Conservation (phyloP, 1,140 invertebrate genomes). For the Platorchestia sp. region DNA sequence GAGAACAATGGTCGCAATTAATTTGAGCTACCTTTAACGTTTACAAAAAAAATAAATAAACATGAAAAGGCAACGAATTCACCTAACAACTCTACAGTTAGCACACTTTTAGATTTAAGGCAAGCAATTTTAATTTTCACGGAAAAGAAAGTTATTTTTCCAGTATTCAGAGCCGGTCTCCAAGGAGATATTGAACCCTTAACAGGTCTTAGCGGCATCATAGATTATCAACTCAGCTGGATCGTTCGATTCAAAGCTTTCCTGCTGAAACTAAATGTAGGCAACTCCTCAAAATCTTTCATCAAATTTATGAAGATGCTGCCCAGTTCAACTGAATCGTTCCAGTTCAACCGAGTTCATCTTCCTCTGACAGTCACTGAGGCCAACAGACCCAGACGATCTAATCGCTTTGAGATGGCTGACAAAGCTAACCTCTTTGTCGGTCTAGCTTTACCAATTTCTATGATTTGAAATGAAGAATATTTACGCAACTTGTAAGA, state of each 20-base stretch:
- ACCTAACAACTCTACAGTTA: background rate
- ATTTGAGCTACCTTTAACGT: background rate
- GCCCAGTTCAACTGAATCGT: background rate
- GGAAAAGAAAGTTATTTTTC: too few species aligned
- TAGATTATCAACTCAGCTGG: background rate
- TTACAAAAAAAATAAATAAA: background rate
- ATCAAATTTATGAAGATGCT: background rate
- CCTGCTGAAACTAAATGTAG: background rate
- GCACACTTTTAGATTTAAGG: background rate
- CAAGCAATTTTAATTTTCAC: background rate
- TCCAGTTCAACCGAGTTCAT: background rate
- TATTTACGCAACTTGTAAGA: too few species aligned
- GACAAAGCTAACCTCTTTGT: conserved; percentile 30
- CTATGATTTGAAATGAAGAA: too few species aligned
- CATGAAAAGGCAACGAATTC: background rate
- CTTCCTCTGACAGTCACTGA: conserved; percentile 22
- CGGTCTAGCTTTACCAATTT: too few species aligned
- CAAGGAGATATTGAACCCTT: background rate
- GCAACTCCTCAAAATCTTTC: background rate
- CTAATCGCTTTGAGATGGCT: background rate
- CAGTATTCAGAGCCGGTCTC: too few species aligned
- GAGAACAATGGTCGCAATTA: background rate
- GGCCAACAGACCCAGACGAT: background rate
- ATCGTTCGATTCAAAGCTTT: background rate
- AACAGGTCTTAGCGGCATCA: background rate